A percentile compares a stretch with the other conserved stretches of the same genome.
phyloP scores from a whole-genome alignment of 2,113 vertebrate genomes.

The Semnornis frantzii region DNA sequence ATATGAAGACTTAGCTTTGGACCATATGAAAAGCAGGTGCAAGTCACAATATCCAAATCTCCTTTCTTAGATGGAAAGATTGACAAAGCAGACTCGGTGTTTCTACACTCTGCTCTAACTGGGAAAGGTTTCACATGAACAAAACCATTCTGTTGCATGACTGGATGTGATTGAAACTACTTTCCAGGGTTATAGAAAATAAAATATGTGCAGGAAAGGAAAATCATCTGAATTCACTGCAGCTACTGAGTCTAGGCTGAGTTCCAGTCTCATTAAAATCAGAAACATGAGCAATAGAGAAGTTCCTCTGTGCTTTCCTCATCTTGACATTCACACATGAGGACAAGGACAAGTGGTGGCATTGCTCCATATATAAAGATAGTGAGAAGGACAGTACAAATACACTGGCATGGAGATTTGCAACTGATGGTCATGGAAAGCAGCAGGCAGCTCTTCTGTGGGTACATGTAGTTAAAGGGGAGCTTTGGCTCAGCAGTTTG shows the following conservation, averaged over 20 bases:
- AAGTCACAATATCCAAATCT: not conserved
- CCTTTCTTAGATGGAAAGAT: not conserved
- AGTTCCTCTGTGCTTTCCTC: not conserved
- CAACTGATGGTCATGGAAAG: not conserved
- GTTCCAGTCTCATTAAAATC: slow-evolving; percentile 59
- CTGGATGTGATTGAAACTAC: not conserved
- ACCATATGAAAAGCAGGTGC: not conserved
- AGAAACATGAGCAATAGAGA: slow-evolving; percentile 19
- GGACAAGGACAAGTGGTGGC: not conserved
- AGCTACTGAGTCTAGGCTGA: slow-evolving; percentile 32
- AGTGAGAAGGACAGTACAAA: not conserved
- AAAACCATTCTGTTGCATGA: not conserved
- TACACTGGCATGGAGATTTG: not conserved
- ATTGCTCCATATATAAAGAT: not conserved
- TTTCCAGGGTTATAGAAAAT: slow-evolving; percentile 36
- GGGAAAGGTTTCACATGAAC: not conserved
- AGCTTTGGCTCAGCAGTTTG: not conserved
- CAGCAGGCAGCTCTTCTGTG: not conserved
- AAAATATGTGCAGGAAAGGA: slow-evolving; percentile 2
- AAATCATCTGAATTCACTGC: slow-evolving; percentile 52
- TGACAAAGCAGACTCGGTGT: not conserved
- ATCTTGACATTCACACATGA: slow-evolving; percentile 5
- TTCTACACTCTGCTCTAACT: not conserved
- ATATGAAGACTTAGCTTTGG: not conserved
- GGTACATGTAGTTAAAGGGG: not conserved